These are phyloP conservation scores for Artibeus lituratus DNA, from an alignment of 2,797 vertebrate species.

Conservation along the genomic window DNA sequence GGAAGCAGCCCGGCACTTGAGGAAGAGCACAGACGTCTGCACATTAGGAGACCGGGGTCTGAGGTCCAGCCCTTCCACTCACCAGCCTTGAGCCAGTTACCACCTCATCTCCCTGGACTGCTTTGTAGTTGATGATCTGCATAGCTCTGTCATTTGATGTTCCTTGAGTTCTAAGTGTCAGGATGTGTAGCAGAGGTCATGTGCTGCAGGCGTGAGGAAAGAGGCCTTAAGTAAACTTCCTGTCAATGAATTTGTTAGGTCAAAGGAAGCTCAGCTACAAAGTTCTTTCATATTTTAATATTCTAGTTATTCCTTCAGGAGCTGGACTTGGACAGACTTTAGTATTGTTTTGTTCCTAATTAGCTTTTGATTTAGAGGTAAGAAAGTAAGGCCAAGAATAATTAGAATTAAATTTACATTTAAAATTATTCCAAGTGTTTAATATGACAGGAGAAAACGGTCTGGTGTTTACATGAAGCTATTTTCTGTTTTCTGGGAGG, in stretches of 20 bases:
- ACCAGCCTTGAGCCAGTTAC: neutral
- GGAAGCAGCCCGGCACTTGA: fast-evolving
- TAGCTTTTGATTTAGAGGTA: slow-evolving; percentile 42
- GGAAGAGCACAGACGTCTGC: neutral
- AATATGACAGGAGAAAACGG: neutral
- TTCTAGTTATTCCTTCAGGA: neutral
- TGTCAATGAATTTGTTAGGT: neutral
- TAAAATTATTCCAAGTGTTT: neutral
- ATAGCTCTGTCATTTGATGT: neutral
- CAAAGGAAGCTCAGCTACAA: neutral
- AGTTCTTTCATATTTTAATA: neutral
- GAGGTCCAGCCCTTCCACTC: neutral
- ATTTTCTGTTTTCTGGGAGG: neutral
- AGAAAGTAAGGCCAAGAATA: slow-evolving; percentile 27
- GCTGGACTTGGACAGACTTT: neutral
- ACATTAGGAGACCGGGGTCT: neutral
- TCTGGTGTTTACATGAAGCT: slow-evolving; percentile 2
- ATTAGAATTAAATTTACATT: slow-evolving; percentile 42
- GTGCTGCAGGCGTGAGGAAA: neutral
- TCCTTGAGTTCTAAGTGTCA: neutral
- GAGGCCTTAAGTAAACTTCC: neutral
- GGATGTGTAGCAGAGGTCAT: neutral
- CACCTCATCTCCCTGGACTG: neutral
- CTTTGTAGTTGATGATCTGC: neutral
- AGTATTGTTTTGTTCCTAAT: neutral